phyloP scores from a whole-genome alignment of 2,888 invertebrate genomes.

The Meiosimyza platycephala region DNA sequence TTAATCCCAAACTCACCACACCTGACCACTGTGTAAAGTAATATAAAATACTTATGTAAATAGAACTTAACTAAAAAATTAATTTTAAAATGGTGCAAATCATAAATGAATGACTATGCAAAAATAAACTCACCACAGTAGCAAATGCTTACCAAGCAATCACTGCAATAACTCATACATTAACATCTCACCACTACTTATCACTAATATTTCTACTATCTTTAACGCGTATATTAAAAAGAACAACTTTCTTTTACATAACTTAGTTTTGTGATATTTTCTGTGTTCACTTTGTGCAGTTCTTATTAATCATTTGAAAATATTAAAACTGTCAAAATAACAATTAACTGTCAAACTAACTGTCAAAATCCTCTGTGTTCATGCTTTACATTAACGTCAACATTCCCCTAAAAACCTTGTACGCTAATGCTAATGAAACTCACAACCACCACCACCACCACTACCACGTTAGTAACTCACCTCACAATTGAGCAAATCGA shows the following conservation, averaged over 20 bases:
- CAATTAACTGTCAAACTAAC: slow-evolving; percentile 30
- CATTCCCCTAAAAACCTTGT: slow-evolving; percentile 5
- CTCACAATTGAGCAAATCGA: too few relatives aligned
- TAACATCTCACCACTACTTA: slow-evolving; percentile 16
- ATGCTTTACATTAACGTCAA: slow-evolving; percentile 20
- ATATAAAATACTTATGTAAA: slow-evolving; percentile 8
- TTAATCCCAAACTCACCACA: slow-evolving; percentile 31
- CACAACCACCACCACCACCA: not conserved
- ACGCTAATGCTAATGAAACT: not conserved
- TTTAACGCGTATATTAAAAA: slow-evolving; percentile 36
- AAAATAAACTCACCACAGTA: slow-evolving; percentile 31
- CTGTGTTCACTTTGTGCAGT: too few relatives aligned
- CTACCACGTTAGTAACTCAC: not conserved
- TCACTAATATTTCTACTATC: slow-evolving; percentile 42
- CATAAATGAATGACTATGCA: too few relatives aligned
- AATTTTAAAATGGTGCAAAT: not conserved
- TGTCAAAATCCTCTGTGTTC: slow-evolving; percentile 25
- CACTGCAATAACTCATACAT: slow-evolving; percentile 34
- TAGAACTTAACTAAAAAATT: slow-evolving; percentile 1
- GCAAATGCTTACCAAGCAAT: slow-evolving; percentile 24
- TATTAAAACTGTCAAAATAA: slow-evolving; percentile 33
- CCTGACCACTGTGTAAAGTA: slow-evolving; percentile 4
- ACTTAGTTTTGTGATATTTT: too few relatives aligned
- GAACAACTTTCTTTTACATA: slow-evolving; percentile 10
- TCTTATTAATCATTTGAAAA: not conserved